phyloP scores from a whole-genome alignment of 2,113 vertebrate species.

The Pseudonaja textilis region DNA sequence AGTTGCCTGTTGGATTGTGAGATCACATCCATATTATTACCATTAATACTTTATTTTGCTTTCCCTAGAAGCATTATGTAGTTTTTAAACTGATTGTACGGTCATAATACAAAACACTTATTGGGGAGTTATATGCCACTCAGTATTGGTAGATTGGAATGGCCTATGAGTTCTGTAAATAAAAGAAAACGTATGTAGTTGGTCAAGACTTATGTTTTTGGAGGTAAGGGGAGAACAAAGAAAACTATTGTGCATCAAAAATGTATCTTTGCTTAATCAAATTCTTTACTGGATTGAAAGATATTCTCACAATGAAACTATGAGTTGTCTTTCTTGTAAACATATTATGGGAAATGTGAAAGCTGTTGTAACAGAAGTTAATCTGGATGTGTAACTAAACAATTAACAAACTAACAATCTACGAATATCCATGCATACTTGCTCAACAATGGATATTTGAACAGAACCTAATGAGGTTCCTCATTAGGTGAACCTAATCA shows the following conservation, averaged over 20 bases:
- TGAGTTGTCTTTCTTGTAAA: background rate
- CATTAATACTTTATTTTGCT: background rate
- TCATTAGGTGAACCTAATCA: too few species aligned
- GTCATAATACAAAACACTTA: background rate
- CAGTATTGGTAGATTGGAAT: background rate
- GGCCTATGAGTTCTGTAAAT: background rate
- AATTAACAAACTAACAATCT: background rate
- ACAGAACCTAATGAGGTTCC: background rate
- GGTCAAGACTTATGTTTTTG: background rate
- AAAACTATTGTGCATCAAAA: background rate
- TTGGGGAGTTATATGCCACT: background rate
- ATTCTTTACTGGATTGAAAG: background rate
- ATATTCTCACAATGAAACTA: background rate
- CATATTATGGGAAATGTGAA: background rate
- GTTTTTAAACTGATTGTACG: background rate
- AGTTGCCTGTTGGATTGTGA: background rate
- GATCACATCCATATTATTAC: background rate
- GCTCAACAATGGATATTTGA: background rate
- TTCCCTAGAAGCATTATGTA: background rate
- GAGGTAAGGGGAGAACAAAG: background rate
- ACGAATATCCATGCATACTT: background rate
- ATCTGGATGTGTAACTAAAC: background rate
- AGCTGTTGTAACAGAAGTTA: background rate
- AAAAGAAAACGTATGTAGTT: background rate
- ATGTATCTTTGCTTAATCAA: background rate